Conservation (phyloP, 64 coral and sea anemone species). For the Hydrozoanthus tunicans region DNA sequence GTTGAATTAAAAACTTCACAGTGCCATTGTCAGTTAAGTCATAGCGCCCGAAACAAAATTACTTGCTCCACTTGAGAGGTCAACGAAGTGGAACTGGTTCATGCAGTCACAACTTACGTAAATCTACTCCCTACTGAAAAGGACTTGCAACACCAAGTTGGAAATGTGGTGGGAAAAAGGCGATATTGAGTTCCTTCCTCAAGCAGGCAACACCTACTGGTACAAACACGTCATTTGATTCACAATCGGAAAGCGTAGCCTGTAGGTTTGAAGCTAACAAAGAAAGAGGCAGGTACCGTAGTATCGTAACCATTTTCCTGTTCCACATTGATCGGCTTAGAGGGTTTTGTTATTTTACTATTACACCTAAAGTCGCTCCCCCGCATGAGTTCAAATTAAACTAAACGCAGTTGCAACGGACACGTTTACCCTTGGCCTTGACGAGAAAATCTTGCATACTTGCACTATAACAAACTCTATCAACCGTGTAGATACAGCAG, state of each 20-base stretch:
- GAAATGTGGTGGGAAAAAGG: not conserved
- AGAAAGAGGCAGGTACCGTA: not conserved
- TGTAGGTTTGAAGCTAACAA: not conserved
- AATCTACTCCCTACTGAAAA: not conserved
- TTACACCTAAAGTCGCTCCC: not conserved
- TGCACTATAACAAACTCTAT: too few relatives aligned
- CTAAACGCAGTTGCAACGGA: not conserved
- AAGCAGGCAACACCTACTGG: not conserved
- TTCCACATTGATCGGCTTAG: not conserved
- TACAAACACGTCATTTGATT: not conserved
- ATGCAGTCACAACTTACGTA: not conserved
- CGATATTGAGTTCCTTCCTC: not conserved
- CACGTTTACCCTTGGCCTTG: too few relatives aligned
- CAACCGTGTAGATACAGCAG: too few relatives aligned
- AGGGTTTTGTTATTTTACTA: not conserved
- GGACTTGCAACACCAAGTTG: not conserved
- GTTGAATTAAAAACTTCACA: conserved; percentile 6
- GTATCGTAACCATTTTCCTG: not conserved
- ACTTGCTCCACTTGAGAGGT: not conserved
- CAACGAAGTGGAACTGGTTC: not conserved
- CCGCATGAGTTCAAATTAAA: not conserved
- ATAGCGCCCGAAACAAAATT: conserved; percentile 2
- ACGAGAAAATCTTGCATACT: too few relatives aligned
- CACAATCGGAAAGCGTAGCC: conserved; percentile 19
- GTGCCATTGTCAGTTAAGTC: not conserved